phyloP scores from a whole-genome alignment of 1,140 invertebrate species.

The Asobara japonica region DNA sequence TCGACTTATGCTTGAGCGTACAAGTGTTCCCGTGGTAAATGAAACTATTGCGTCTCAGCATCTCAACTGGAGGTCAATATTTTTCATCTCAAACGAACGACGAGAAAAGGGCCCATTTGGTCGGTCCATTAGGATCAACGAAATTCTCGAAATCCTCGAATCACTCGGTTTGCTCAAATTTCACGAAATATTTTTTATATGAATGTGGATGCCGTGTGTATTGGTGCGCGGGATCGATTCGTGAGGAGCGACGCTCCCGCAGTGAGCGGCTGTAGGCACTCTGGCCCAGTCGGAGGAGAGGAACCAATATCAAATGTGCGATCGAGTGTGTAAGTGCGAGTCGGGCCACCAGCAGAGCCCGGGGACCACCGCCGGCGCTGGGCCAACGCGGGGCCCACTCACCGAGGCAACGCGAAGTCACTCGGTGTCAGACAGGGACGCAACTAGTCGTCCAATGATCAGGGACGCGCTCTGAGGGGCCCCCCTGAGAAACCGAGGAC shows the following conservation, averaged over 20 bases:
- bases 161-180: no score
- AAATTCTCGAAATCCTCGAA: no score
- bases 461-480: background rate
- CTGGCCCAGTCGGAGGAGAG: constrained; percentile 19
- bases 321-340: constrained; percentile 67
- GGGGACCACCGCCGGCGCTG: constrained; percentile 60
- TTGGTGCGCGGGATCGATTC: background rate
- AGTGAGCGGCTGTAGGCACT: background rate
- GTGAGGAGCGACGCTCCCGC: background rate
- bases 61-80: no score
- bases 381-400: background rate
- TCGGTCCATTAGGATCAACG: no score
- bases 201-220: background rate
- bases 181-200: background rate
- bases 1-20: no score
- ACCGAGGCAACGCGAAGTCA: background rate
- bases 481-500: constrained; percentile 8
- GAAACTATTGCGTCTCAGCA: no score
- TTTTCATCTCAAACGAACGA: no score
- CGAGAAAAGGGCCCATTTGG: no score
- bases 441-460: background rate
- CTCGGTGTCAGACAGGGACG: constrained; percentile 1
- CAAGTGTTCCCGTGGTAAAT: no score
- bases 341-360: constrained; percentile 65
- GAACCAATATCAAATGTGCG: constrained; percentile 65